A percentile compares a stretch with the other conserved stretches of the same genome.
phyloP scores from a whole-genome alignment of 2,113 vertebrate species.

The Macquaria ambigua region DNA sequence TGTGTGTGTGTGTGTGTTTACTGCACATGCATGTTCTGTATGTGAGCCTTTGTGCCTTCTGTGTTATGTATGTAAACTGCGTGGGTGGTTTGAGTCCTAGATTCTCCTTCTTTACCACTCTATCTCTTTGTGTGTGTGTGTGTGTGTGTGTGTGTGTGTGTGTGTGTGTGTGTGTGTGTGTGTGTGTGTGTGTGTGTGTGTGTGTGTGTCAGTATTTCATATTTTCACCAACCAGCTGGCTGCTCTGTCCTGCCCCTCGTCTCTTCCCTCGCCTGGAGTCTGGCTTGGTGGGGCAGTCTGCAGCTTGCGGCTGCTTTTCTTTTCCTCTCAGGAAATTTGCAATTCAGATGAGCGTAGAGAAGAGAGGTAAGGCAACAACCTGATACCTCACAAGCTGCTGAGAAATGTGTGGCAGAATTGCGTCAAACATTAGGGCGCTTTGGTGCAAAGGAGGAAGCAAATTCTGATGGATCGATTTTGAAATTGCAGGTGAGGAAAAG shows the following conservation, averaged over 20 bases:
- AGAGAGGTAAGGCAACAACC: conserved; percentile 27
- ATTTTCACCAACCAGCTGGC: conserved; percentile 38
- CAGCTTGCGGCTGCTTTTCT: not conserved
- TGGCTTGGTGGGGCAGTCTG: not conserved
- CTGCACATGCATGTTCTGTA: not conserved
- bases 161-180: not conserved
- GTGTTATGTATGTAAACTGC: not conserved
- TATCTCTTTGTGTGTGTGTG: not conserved
- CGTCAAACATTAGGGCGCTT: not conserved
- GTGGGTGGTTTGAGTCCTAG: conserved; percentile 7
- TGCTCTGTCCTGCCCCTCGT: conserved; percentile 25
- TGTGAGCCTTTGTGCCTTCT: conserved; percentile 1
- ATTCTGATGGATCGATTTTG: not conserved
- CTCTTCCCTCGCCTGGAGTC: conserved; percentile 11
- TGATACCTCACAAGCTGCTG: conserved; percentile 34
- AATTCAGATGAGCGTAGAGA: conserved; percentile 47
- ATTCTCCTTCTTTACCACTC: conserved; percentile 2
- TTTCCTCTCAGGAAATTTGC: conserved; percentile 42
- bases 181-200: not conserved
- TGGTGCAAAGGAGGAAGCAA: not conserved
- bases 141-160: not conserved
- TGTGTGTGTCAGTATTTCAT: not conserved
- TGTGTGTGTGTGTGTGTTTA: conserved; percentile 2
- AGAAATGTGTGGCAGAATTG: not conserved
- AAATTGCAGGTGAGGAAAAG: not conserved